These are phyloP conservation scores for Terebella lapidaria DNA, from an alignment of 2,888 invertebrate species.

Conservation along the genomic window DNA sequence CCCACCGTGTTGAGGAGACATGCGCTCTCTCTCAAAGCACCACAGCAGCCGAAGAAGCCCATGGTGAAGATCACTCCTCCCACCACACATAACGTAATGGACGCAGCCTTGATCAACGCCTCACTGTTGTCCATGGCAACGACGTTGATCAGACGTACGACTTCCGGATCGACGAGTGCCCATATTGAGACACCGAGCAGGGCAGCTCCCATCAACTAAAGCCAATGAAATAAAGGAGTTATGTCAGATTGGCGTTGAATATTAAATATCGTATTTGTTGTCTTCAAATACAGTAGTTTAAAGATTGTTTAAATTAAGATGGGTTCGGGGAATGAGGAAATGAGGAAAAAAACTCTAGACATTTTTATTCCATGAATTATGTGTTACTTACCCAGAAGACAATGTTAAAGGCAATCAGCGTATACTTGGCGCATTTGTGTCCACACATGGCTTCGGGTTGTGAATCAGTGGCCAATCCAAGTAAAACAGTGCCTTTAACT, in stretches of 20 bases:
- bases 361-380: too few species aligned
- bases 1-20: constrained; percentile 8
- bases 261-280: too few species aligned
- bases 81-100: constrained; percentile 1
- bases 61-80: constrained; percentile 12
- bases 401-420: constrained; percentile 9
- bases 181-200: constrained; percentile 1
- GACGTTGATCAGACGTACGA: not conserved
- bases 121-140: not conserved
- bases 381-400: constrained; percentile 12
- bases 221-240: not conserved
- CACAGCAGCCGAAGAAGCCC: constrained; percentile 17
- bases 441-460: too few species aligned
- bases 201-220: not conserved
- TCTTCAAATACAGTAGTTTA: too few species aligned
- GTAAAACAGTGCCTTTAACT: too few species aligned
- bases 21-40: constrained; percentile 15
- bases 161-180: not conserved
- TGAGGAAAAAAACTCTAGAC: too few species aligned
- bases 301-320: too few species aligned
- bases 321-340: too few species aligned
- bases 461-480: too few species aligned
- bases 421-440: constrained; percentile 5
- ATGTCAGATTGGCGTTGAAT: too few species aligned
- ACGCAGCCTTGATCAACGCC: not conserved